These are phyloP conservation scores for Mantis religiosa DNA, from an alignment of 2,888 invertebrate species.

Conservation along the genomic window DNA sequence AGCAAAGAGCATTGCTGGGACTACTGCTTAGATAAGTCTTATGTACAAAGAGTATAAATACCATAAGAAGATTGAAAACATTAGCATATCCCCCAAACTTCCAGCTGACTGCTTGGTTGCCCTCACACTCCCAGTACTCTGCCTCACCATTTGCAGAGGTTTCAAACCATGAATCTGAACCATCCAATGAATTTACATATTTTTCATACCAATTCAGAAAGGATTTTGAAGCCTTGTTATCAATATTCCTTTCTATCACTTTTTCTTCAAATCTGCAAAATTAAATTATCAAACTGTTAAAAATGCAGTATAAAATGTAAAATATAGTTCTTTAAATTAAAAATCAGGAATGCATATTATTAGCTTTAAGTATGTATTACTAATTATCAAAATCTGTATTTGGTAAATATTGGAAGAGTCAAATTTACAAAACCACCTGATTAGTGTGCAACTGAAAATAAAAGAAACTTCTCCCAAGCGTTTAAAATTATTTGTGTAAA, in stretches of 20 bases:
- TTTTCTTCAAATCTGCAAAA: slow-evolving; percentile 21
- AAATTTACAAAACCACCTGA: neutral
- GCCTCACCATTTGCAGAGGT: neutral
- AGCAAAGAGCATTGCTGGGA: no score
- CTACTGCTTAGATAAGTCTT: no score
- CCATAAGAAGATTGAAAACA: slow-evolving; percentile 65
- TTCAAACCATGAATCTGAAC: neutral
- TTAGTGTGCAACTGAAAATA: neutral
- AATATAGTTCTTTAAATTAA: neutral
- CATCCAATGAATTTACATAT: neutral
- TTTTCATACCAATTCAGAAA: slow-evolving; percentile 38
- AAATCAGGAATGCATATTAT: neutral
- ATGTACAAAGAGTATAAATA: slow-evolving; percentile 38
- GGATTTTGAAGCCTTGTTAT: slow-evolving; percentile 40
- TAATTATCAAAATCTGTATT: neutral
- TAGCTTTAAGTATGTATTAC: neutral
- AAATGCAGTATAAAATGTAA: neutral
- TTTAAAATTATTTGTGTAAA: no score
- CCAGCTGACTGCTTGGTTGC: neutral
- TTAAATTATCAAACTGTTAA: neutral
- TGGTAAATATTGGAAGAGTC: no score
- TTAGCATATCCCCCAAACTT: slow-evolving; percentile 57
- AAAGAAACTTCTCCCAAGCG: no score
- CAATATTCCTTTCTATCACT: slow-evolving; percentile 3
- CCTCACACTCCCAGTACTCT: neutral